phyloP scores from a whole-genome alignment of 2,113 vertebrate genomes.

The Syngnathoides biaculeatus region DNA sequence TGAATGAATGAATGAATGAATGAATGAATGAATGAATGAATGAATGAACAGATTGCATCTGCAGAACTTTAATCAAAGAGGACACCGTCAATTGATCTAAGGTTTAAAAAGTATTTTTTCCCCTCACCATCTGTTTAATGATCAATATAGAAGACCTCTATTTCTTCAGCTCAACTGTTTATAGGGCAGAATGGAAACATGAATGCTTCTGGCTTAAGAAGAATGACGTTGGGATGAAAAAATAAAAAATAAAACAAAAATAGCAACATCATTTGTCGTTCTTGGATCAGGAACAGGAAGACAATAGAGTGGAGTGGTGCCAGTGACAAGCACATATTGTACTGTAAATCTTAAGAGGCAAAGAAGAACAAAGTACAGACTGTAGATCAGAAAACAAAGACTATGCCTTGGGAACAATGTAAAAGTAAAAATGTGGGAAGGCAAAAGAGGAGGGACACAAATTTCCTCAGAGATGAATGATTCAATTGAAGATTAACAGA shows the following conservation, averaged over 20 bases:
- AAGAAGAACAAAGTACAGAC: slow-evolving; percentile 7
- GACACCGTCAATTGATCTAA: slow-evolving; percentile 47
- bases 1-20: slow-evolving; percentile 41
- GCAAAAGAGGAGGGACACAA: neutral
- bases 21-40: slow-evolving; percentile 39
- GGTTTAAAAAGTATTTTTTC: slow-evolving; percentile 45
- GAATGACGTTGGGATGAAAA: slow-evolving; percentile 27
- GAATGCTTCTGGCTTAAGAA: slow-evolving; percentile 31
- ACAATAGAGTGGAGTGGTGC: slow-evolving; percentile 46
- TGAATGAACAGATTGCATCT: slow-evolving; percentile 46
- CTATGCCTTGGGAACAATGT: neutral
- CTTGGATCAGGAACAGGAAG: slow-evolving; percentile 28
- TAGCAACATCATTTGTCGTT: slow-evolving; percentile 18
- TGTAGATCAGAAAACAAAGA: slow-evolving; percentile 5
- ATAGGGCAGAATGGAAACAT: slow-evolving; percentile 47
- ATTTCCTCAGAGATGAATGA: neutral
- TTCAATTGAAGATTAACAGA: slow-evolving; percentile 1
- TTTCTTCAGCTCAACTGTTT: slow-evolving; percentile 40
- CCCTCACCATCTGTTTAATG: slow-evolving; percentile 64
- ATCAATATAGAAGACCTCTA: slow-evolving; percentile 59
- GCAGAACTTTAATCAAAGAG: slow-evolving; percentile 39
- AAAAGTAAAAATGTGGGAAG: neutral
- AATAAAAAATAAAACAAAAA: neutral
- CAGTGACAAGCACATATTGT: slow-evolving; percentile 40
- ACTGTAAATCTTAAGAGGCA: slow-evolving; percentile 40